Evolutionary conservation across 2,888 invertebrate genomes (phyloP).

Genomic region (Tryphoninae sp.): DNA sequence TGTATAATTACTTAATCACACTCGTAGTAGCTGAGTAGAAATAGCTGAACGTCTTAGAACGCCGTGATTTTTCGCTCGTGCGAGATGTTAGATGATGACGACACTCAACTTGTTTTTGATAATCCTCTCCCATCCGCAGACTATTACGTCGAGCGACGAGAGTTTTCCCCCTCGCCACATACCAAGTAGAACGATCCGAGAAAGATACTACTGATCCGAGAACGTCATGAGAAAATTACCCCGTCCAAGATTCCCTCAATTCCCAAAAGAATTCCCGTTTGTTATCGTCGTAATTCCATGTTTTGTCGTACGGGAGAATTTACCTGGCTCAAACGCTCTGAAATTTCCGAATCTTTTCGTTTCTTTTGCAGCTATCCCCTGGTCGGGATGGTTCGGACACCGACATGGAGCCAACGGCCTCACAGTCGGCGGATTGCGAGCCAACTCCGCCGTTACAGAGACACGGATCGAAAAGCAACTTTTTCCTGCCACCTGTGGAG

Average conservation of each 20-base stretch:
- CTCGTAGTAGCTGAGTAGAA: slow-evolving; percentile 47
- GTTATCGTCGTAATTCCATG: slow-evolving; percentile 10
- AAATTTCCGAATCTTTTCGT: background rate
- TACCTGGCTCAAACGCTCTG: background rate
- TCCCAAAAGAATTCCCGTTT: background rate
- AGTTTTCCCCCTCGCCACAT: slow-evolving; percentile 58
- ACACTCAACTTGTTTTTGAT: background rate
- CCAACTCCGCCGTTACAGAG: slow-evolving; percentile 94
- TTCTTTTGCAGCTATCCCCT: slow-evolving; percentile 87
- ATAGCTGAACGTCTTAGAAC: slow-evolving; percentile 12
- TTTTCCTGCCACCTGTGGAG: slow-evolving; percentile 90
- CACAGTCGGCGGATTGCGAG: slow-evolving; percentile 96
- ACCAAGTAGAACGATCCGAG: slow-evolving; percentile 39
- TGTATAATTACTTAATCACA: background rate
- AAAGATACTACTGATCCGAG: slow-evolving; percentile 55
- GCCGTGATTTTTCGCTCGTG: background rate
- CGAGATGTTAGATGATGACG: background rate
- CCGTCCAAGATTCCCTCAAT: background rate
- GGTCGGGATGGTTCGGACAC: slow-evolving; percentile 92
- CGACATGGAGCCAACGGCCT: slow-evolving; percentile 94
- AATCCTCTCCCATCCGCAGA: slow-evolving; percentile 56
- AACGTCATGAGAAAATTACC: slow-evolving; percentile 12
- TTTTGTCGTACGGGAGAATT: background rate
- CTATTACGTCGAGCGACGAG: slow-evolving; percentile 61
- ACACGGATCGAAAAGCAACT: slow-evolving; percentile 92